These are phyloP conservation scores for Pyrocephalus nanus DNA, from an alignment of 2,797 vertebrate species.

Conservation along the genomic window DNA sequence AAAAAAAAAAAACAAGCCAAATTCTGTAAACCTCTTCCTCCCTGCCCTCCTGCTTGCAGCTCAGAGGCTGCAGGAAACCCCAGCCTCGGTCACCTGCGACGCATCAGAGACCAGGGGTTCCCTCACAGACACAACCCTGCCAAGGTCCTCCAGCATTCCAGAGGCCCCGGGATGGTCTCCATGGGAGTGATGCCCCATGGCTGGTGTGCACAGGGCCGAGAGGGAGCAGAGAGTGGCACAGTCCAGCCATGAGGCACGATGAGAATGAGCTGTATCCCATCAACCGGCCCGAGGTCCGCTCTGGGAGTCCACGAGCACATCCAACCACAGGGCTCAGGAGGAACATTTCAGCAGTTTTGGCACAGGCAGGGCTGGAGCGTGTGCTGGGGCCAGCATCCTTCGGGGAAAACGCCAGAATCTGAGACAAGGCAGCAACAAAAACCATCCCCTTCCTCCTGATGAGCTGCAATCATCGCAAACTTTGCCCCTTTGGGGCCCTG, in stretches of 20 bases:
- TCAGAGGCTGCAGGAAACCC: neutral
- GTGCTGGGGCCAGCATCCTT: neutral
- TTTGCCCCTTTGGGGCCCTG: neutral
- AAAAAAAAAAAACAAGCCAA: neutral
- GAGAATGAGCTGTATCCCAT: rapidly evolving
- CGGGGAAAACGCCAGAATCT: neutral
- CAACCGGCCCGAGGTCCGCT: neutral
- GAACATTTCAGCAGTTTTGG: neutral
- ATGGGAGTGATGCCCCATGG: rapidly evolving
- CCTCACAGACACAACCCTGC: rapidly evolving
- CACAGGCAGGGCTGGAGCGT: neutral
- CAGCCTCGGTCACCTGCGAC: neutral
- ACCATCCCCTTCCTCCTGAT: neutral
- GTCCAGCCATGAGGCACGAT: rapidly evolving
- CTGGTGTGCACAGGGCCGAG: rapidly evolving
- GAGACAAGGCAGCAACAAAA: neutral
- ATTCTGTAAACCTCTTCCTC: neutral
- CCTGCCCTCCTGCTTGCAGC: neutral
- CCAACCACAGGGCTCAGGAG: neutral
- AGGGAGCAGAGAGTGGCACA: neutral
- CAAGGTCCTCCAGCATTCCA: neutral
- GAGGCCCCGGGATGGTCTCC: neutral
- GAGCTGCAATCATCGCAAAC: neutral
- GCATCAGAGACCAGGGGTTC: rapidly evolving
- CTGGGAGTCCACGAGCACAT: neutral